Conservation (phyloP, 2,113 vertebrate genomes). For the Montifringilla adamsi region DNA sequence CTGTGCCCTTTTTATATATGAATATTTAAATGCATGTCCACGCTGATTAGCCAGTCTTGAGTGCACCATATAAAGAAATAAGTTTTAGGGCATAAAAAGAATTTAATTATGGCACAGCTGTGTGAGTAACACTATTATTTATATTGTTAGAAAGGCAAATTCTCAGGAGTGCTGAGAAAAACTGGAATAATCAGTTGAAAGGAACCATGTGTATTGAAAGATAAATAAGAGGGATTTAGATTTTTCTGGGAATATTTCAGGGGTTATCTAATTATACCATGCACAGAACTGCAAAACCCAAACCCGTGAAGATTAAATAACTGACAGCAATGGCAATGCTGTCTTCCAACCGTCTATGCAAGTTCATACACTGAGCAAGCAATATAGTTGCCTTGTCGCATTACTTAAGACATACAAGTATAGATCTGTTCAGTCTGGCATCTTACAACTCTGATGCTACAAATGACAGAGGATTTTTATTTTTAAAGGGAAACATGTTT, state of each 20-base stretch:
- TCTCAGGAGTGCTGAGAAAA: neutral
- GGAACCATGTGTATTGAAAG: neutral
- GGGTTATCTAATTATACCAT: neutral
- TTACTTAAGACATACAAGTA: fast-evolving
- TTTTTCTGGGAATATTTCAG: neutral
- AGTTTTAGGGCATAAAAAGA: neutral
- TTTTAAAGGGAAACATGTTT: neutral
- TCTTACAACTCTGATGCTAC: neutral
- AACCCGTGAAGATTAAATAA: neutral
- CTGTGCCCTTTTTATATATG: neutral
- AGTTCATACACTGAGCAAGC: neutral
- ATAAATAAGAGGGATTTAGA: neutral
- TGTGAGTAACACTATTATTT: neutral
- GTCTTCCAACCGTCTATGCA: neutral
- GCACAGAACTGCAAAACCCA: neutral
- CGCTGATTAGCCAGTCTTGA: neutral
- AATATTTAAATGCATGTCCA: neutral
- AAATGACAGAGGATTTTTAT: neutral
- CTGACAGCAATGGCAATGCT: neutral
- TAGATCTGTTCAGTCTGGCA: neutral
- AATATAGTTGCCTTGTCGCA: neutral
- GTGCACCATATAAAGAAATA: neutral
- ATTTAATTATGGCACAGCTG: neutral
- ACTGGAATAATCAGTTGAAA: neutral
- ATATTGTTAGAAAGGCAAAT: neutral